Evolutionary conservation across 2,888 invertebrate species (phyloP), one percentile per base, ranked within the genome.

Genomic region (Andrena camellia): DNA sequence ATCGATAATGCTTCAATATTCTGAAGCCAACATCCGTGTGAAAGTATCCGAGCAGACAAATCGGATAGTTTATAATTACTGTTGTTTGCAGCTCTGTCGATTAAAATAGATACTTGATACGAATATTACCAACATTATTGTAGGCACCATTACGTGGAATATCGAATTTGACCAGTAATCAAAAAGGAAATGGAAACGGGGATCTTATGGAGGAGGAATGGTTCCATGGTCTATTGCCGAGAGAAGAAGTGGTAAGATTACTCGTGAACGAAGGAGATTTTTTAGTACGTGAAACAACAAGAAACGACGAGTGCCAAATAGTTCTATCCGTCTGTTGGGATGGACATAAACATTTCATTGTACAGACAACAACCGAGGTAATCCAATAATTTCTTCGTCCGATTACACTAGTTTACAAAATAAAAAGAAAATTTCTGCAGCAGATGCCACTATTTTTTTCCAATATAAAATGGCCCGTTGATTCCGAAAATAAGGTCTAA

Each of bases 301-400:
- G 98, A 91, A 98, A 98, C 91, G 98, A 98, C 91, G 98, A 98
- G 92, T 96, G 97, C 87, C 99, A 99, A 94, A 97, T 98, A 64
- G 99, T 99, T 79, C 95, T 99, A 62, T 99, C 99, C 17, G 99
- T 99, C 0, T 98, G 97, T 94, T 99, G 99, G 99, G 97, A 98
- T 80, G 98, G 98, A 26, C 98, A 99, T 92, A 98, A 98, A 93
- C 99, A 99, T 95, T 99, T 99, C 93, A 99, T 99, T 89, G 98
- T 99, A 80, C 99, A 99, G 95, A 98, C 98, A 20, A 98, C 98
- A 2, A 96, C 97, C 6, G 99, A 99, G 95, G 98, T 98, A 94
- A 94, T 20, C 54, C 57, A 33, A 1, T 7, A 20, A 0, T 52
- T 68, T 8, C 2, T 0, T 13, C 7, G 35, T 23, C 3, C 6